These are phyloP conservation scores for Autographa gamma DNA, from an alignment of 2,888 invertebrate species.

Conservation along the genomic window DNA sequence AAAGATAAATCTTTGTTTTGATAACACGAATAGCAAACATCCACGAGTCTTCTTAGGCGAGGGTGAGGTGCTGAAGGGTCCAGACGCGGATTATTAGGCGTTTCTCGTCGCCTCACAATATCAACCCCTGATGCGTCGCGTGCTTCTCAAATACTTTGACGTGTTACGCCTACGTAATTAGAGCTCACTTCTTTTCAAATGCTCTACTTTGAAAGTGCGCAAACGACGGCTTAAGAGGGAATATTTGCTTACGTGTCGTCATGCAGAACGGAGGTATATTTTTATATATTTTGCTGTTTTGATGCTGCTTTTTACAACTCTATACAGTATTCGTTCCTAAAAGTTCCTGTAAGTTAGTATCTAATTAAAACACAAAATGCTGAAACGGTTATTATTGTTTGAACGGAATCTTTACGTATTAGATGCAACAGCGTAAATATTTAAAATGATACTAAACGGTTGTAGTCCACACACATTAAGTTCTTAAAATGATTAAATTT, in stretches of 20 bases:
- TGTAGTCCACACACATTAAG: conserved; percentile 23
- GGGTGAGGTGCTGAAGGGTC: conserved; percentile 20
- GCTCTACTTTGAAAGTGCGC: conserved; percentile 38
- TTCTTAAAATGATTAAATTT: conserved; percentile 53
- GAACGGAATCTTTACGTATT: neutral
- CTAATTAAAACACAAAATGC: neutral
- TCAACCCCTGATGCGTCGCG: conserved; percentile 46
- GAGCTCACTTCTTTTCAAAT: conserved; percentile 55
- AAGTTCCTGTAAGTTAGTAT: neutral
- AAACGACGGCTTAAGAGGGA: conserved; percentile 18
- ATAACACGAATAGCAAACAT: conserved; percentile 17
- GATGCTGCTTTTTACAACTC: conserved; percentile 12
- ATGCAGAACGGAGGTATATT: conserved; percentile 24
- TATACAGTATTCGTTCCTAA: neutral
- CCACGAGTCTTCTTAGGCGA: conserved; percentile 14
- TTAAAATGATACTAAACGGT: neutral
- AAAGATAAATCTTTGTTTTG: conserved; percentile 5
- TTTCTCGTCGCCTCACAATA: conserved; percentile 46
- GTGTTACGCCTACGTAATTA: conserved; percentile 56
- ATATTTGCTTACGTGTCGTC: conserved; percentile 7
- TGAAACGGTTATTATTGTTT: neutral
- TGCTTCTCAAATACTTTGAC: conserved; percentile 53
- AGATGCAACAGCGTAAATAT: neutral
- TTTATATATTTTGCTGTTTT: conserved; percentile 29
- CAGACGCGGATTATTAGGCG: conserved; percentile 44